phyloP scores from a whole-genome alignment of 2,113 vertebrate genomes.

The Lepus timidus region DNA sequence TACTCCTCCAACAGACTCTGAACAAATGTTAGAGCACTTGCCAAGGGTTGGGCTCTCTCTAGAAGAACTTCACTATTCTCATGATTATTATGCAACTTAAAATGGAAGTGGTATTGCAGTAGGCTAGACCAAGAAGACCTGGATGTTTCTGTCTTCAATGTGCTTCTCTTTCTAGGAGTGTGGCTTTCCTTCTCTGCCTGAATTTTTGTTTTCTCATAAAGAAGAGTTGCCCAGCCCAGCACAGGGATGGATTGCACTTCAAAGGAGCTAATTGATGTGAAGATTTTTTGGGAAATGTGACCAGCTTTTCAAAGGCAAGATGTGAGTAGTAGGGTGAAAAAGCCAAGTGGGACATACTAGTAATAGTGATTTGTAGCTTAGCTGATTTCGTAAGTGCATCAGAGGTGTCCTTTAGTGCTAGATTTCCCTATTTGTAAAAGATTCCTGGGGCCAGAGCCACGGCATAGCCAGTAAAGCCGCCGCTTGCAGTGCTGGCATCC shows the following conservation, averaged over 20 bases:
- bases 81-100: not conserved
- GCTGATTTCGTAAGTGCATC: conserved; percentile 16
- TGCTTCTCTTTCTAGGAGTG: not conserved
- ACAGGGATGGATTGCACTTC: not conserved
- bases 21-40: not conserved
- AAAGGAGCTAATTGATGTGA: not conserved
- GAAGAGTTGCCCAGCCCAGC: not conserved
- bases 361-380: not conserved
- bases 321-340: not conserved
- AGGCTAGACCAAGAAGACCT: not conserved
- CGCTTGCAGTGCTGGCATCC: too few relatives aligned
- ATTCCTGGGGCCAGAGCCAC: not conserved
- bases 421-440: conserved; percentile 8
- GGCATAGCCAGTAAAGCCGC: too few relatives aligned
- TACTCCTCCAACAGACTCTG: not conserved
- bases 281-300: not conserved
- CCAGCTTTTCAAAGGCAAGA: conserved; percentile 30
- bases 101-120: not conserved
- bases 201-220: conserved; percentile 23
- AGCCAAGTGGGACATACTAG: not conserved
- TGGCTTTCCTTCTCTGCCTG: not conserved
- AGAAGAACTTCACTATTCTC: not conserved
- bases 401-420: not conserved
- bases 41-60: conserved; percentile 50
- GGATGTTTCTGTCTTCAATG: conserved; percentile 1